Evolutionary conservation across 2,113 vertebrate genomes (phyloP).

Genomic region (Alouatta palliata): DNA sequence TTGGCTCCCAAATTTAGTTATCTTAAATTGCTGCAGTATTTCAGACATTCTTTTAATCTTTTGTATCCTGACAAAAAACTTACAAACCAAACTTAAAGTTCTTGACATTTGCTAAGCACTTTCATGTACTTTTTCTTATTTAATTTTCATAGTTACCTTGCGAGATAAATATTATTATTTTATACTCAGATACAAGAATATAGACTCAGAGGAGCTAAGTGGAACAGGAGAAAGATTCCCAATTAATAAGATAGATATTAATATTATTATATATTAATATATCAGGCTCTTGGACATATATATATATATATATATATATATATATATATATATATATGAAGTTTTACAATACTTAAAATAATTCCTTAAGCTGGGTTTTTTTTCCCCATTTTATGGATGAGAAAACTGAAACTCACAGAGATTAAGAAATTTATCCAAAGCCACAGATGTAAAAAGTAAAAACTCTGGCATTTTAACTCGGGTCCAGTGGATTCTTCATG

Average conservation of each 20-base stretch:
- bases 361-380: not conserved
- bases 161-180: constrained; percentile 55
- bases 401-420: not conserved
- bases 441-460: not conserved
- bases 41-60: not conserved
- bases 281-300: not conserved
- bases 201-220: not conserved
- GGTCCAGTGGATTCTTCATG: not conserved
- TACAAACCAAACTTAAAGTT: not conserved
- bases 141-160: constrained; percentile 34
- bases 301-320: not conserved
- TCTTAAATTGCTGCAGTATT: not conserved
- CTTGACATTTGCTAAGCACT: not conserved
- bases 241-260: not conserved
- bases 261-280: not conserved
- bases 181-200: constrained; percentile 15
- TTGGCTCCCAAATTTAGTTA: constrained; percentile 12
- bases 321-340: not conserved
- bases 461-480: not conserved
- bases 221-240: not conserved
- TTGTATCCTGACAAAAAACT: not conserved
- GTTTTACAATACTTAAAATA: not conserved
- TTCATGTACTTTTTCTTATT: constrained; percentile 38
- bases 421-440: not conserved
- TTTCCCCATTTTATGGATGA: not conserved